A percentile compares a stretch with the other conserved stretches of the same genome.
phyloP scores from a whole-genome alignment of 2,888 invertebrate species.

The Rutpela maculata region DNA sequence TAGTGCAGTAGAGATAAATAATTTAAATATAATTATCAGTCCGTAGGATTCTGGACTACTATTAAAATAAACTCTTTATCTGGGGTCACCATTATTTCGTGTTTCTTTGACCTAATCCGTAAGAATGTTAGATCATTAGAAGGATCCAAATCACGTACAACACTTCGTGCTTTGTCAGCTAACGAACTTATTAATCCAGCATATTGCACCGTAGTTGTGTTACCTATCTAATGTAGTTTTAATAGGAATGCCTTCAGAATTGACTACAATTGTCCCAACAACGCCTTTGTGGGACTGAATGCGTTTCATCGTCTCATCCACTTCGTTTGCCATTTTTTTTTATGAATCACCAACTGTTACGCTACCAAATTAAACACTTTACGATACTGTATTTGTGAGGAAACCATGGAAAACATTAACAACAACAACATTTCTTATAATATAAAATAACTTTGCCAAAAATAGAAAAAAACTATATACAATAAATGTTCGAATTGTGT shows the following conservation, averaged over 20 bases:
- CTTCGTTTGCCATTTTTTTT: conserved; percentile 86
- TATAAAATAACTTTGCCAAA: no score
- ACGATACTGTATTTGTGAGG: no score
- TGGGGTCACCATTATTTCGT: conserved; percentile 98
- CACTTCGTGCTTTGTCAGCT: conserved; percentile 93
- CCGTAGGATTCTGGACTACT: conserved; percentile 90
- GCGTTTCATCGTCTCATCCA: conserved; percentile 97
- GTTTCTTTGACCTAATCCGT: conserved; percentile 94
- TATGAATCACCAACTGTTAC: no score
- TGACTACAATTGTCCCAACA: conserved; percentile 95
- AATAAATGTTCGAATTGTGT: no score
- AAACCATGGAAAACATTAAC: no score
- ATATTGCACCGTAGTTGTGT: conserved; percentile 95
- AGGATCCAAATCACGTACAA: conserved; percentile 95
- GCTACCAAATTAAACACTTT: no score
- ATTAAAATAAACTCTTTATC: conserved; percentile 96
- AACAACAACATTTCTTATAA: no score
- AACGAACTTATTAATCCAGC: conserved; percentile 92
- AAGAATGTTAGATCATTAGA: conserved; percentile 96
- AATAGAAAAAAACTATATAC: no score
- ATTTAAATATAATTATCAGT: conserved; percentile 68
- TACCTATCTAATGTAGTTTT: conserved; percentile 94
- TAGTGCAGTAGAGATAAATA: neutral
- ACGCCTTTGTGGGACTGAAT: conserved; percentile 96
- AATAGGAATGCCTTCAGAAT: conserved; percentile 95